phyloP scores from a whole-genome alignment of 2,797 vertebrate species.

The Parauchenoglanis ngamensis region DNA sequence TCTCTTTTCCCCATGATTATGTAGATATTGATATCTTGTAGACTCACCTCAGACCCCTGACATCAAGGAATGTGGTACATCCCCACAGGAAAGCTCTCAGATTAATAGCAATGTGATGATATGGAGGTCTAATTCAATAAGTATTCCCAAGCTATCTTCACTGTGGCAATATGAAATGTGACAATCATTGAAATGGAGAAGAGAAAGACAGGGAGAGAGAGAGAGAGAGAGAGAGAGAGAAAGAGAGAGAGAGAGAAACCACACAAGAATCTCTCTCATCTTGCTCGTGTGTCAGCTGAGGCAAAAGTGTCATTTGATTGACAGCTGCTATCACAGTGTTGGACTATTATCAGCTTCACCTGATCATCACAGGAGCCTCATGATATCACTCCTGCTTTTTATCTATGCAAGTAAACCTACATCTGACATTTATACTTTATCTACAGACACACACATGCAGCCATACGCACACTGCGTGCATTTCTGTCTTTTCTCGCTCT shows the following conservation, averaged over 20 bases:
- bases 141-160: slow-evolving; percentile 44
- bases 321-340: slow-evolving; percentile 47
- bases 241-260: slow-evolving; percentile 8
- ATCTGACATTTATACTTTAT: slow-evolving; percentile 46
- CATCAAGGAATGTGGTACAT: slow-evolving; percentile 33
- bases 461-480: slow-evolving; percentile 4
- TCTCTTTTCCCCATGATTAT: slow-evolving; percentile 3
- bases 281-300: slow-evolving; percentile 9
- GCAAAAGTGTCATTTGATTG: slow-evolving; percentile 52
- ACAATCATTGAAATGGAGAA: slow-evolving; percentile 46
- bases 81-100: slow-evolving; percentile 39
- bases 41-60: slow-evolving; percentile 38
- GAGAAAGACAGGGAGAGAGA: slow-evolving; percentile 26
- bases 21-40: slow-evolving; percentile 34
- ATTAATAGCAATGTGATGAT: slow-evolving; percentile 50
- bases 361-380: slow-evolving; percentile 49
- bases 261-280: slow-evolving; percentile 39
- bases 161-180: slow-evolving; percentile 39
- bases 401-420: slow-evolving; percentile 50
- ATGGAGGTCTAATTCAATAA: slow-evolving; percentile 45
- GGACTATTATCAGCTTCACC: slow-evolving; percentile 48
- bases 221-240: slow-evolving; percentile 44
- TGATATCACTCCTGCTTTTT: slow-evolving; percentile 49
- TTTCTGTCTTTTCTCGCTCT: neutral
- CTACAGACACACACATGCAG: slow-evolving; percentile 36